phyloP scores from a whole-genome alignment of 2,113 vertebrate species.

The Anser brachyrhynchus region DNA sequence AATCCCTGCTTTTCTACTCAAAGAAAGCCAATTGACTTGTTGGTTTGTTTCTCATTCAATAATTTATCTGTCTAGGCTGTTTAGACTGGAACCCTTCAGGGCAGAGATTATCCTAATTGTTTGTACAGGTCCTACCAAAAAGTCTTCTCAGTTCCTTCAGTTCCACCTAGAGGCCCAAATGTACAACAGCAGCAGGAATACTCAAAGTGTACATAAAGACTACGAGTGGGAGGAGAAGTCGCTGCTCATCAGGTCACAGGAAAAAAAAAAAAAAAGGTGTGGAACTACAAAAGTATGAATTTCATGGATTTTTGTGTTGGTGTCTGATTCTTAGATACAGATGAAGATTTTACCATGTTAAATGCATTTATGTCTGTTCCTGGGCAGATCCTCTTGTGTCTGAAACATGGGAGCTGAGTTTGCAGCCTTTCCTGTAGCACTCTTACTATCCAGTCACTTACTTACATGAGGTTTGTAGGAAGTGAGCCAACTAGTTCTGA shows the following conservation, averaged over 20 bases:
- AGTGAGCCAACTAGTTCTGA: background rate
- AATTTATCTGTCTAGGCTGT: background rate
- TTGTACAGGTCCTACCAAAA: background rate
- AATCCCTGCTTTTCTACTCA: background rate
- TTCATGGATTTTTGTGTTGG: background rate
- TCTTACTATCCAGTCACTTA: accelerated
- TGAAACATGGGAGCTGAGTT: background rate
- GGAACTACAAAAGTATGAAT: background rate
- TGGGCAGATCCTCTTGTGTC: background rate
- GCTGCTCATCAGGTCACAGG: background rate
- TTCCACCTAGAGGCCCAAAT: constrained; percentile 53
- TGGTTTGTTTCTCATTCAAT: background rate
- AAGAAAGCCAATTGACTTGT: background rate
- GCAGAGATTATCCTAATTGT: background rate
- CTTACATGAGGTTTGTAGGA: background rate
- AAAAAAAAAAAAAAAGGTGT: background rate
- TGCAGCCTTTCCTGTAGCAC: background rate
- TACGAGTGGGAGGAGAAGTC: background rate
- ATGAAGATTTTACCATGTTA: background rate
- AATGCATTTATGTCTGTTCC: background rate
- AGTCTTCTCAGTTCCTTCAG: constrained; percentile 14
- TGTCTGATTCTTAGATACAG: background rate
- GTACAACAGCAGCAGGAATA: background rate
- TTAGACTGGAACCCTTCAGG: background rate
- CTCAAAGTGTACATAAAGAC: background rate